Conservation (phyloP, 2,888 invertebrate species). For the Myopa tessellatipennis region DNA sequence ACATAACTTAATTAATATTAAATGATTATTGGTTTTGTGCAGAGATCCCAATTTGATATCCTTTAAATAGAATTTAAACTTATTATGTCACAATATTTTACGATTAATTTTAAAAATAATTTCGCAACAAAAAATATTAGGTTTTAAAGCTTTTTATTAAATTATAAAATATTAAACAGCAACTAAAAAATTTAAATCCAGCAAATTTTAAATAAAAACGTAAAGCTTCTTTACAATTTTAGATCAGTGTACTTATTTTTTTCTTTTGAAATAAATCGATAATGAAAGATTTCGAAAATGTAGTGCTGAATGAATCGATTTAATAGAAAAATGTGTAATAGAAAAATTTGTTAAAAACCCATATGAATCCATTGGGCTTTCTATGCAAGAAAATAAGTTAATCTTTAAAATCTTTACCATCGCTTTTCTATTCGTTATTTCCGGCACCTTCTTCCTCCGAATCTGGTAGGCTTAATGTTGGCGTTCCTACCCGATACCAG, state of each 20-base stretch:
- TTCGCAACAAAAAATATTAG: too few species aligned
- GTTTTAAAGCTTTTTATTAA: background rate
- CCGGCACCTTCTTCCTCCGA: background rate
- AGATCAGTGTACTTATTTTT: background rate
- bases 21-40: background rate
- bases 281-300: background rate
- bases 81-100: too few species aligned
- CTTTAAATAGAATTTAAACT: too few species aligned
- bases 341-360: background rate
- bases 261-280: background rate
- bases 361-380: background rate
- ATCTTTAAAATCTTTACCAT: too few species aligned
- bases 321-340: background rate
- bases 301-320: too few species aligned
- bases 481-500: slow-evolving; percentile 11
- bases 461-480: slow-evolving; percentile 26
- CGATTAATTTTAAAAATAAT: too few species aligned
- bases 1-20: background rate
- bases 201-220: too few species aligned
- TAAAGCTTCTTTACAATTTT: too few species aligned
- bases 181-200: too few species aligned
- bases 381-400: background rate
- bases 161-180: background rate
- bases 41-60: too few species aligned
- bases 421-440: too few species aligned